Evolutionary conservation across 2,113 vertebrate genomes (phyloP).

Genomic region (Monopterus albus): DNA sequence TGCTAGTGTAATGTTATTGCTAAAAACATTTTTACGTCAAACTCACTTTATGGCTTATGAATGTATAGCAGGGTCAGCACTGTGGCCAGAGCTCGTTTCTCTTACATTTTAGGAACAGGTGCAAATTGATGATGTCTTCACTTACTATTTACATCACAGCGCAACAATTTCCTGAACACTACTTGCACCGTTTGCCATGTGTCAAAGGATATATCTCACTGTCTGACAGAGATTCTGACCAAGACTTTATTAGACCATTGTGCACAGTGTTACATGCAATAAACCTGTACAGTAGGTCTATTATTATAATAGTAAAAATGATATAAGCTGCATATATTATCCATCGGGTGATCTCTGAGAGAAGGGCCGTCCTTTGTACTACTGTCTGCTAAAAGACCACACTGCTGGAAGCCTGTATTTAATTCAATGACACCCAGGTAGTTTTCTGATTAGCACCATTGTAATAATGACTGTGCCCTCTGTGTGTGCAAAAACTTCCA

Average conservation of each 20-base stretch:
- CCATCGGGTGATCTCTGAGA: constrained; percentile 7
- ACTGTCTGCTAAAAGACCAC: neutral
- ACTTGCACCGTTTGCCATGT: neutral
- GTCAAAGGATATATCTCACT: neutral
- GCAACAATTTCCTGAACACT: too few relatives aligned
- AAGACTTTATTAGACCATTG: neutral
- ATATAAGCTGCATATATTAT: constrained; percentile 20
- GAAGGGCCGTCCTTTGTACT: neutral
- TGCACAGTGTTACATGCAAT: neutral
- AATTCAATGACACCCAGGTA: constrained; percentile 31
- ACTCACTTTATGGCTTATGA: neutral
- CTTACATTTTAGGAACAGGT: neutral
- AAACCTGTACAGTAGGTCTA: too few relatives aligned
- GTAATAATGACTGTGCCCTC: constrained; percentile 4
- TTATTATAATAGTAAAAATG: too few relatives aligned
- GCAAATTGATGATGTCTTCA: neutral
- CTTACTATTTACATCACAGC: neutral
- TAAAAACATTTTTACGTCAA: neutral
- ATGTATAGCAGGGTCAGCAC: too few relatives aligned
- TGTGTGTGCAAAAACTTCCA: constrained; percentile 24
- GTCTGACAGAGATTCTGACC: neutral
- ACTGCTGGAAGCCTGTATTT: constrained; percentile 16
- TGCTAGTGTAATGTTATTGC: neutral
- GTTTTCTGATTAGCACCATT: constrained; percentile 15
- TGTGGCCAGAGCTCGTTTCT: neutral